Base-by-base conservation (phyloP, 2,797 vertebrate species). In the Platyrinchus mystaceus region DNA sequence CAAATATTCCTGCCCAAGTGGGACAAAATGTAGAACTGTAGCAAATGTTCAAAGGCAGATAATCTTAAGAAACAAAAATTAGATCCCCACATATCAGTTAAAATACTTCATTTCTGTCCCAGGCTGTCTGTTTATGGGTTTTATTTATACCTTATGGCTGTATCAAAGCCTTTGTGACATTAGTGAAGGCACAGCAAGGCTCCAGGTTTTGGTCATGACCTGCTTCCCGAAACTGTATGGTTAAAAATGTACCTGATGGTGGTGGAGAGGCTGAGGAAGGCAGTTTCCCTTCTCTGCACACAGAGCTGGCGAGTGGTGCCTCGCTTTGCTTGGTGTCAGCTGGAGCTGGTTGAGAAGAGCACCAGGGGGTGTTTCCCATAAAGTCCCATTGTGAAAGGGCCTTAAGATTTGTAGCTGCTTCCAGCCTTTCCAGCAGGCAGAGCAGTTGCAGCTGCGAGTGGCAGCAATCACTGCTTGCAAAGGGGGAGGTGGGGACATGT, bases 321-420 rank as follows among this genome's bases (percentile, higher is more conserved):
- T 81, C 4, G 0, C 7, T 46, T 58, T 58, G n/a, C 46, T 36
- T 76, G 16, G 18, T 36, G n/a, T 36, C 58, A 82, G 53, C 55
- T 64, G 63, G 30, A 78, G 37, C 27, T 0, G 1, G 24, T 36
- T 79, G 36, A 64, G 37, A 30, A 0, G 0, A 76, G 18, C 1
- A 1, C 50, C 41, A 63, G 5, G 1, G 7, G 6, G 1, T 46
- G 10, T 60, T 85, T 76, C 19, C 19, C 23, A 28, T 3, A 2
- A 84, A 49, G 9, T n/a, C n/a, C 32, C 27, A 23, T 7, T 0
- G 0, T 46, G 47, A 73, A 91, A 70, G 7, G 8, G 7, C 26
- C n/a, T 64, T 28, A 30, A 76, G 63, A 56, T 26, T 73, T 70
- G 47, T 78, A 77, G 12, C 21, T 92, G 16, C 67, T 89, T 60